Conservation (phyloP, 2,888 invertebrate genomes). For the Ophioninae sp. region DNA sequence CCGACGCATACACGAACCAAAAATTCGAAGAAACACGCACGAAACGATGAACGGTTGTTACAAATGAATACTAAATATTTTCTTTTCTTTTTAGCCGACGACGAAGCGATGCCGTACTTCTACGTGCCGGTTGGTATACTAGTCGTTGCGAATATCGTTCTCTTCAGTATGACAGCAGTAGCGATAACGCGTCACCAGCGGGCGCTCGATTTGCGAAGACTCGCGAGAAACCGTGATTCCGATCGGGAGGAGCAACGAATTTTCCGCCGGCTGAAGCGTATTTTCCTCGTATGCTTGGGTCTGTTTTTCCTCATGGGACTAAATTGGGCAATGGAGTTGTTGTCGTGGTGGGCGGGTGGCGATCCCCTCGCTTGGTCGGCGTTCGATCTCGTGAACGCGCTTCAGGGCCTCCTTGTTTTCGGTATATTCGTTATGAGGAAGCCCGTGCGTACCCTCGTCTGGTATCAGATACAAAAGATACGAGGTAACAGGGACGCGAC, state of each 20-base stretch:
- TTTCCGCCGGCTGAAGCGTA: slow-evolving; percentile 77
- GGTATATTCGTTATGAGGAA: slow-evolving; percentile 83
- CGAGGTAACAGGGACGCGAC: slow-evolving; percentile 65
- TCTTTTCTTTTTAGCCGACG: slow-evolving; percentile 81
- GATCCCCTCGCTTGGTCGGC: slow-evolving; percentile 83
- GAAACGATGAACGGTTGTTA: background rate
- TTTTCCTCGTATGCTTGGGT: slow-evolving; percentile 83
- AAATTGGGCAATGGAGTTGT: slow-evolving; percentile 87
- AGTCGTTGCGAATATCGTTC: slow-evolving; percentile 82
- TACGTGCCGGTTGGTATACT: slow-evolving; percentile 84
- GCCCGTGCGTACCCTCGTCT: slow-evolving; percentile 74
- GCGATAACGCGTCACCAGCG: slow-evolving; percentile 81
- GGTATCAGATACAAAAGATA: slow-evolving; percentile 73
- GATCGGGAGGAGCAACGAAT: slow-evolving; percentile 74
- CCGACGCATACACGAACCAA: too few species aligned
- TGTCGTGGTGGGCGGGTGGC: slow-evolving; percentile 85
- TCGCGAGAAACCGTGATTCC: slow-evolving; percentile 75
- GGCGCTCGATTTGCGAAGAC: slow-evolving; percentile 82
- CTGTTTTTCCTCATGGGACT: slow-evolving; percentile 86
- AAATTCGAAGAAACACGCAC: too few species aligned
- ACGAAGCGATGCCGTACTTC: slow-evolving; percentile 84
- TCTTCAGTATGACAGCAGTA: slow-evolving; percentile 83
- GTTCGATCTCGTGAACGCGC: slow-evolving; percentile 86
- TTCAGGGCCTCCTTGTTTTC: slow-evolving; percentile 87
- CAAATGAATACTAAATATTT: slow-evolving; percentile 9